These are phyloP conservation scores for Solenopsis fugax DNA, from an alignment of 1,140 invertebrate species.

Conservation along the genomic window DNA sequence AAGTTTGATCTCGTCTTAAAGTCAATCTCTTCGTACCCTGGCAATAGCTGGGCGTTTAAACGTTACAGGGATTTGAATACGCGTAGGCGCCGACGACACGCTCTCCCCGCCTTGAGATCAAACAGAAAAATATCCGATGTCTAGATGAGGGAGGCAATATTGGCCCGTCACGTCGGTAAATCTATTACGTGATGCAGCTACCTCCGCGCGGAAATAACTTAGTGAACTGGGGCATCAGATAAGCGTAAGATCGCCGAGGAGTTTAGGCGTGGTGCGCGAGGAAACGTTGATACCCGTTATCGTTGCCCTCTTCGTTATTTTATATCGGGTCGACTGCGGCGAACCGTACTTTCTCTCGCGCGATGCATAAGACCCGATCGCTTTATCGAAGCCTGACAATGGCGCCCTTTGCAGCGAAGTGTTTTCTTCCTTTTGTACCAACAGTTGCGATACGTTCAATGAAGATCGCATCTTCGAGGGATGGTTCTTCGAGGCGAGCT, in stretches of 20 bases:
- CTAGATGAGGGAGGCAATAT: constrained; percentile 20
- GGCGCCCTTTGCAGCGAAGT: not conserved
- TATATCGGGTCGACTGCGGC: constrained; percentile 9
- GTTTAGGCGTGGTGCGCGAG: constrained; percentile 63
- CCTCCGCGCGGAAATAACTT: constrained; percentile 71
- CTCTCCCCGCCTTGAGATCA: not conserved
- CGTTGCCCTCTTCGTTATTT: constrained; percentile 61
- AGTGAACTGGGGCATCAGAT: constrained; percentile 79
- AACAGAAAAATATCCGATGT: constrained; percentile 44
- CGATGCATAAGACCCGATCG: constrained; percentile 7
- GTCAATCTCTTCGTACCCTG: not conserved
- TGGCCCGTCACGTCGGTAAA: constrained; percentile 64
- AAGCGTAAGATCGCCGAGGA: constrained; percentile 66
- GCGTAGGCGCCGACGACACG: not conserved
- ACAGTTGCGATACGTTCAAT: not conserved
- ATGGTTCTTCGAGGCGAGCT: not conserved
- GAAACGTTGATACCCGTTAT: constrained; percentile 72
- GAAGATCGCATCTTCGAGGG: not conserved
- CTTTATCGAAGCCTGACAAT: constrained; percentile 45
- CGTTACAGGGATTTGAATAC: not conserved
- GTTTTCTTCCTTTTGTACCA: constrained; percentile 12
- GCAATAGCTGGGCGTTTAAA: not conserved
- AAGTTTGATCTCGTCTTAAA: not conserved
- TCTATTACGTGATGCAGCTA: constrained; percentile 75
- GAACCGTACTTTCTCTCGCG: not conserved